Conservation (phyloP, 2,888 invertebrate genomes). For the Stramonita haemastoma region DNA sequence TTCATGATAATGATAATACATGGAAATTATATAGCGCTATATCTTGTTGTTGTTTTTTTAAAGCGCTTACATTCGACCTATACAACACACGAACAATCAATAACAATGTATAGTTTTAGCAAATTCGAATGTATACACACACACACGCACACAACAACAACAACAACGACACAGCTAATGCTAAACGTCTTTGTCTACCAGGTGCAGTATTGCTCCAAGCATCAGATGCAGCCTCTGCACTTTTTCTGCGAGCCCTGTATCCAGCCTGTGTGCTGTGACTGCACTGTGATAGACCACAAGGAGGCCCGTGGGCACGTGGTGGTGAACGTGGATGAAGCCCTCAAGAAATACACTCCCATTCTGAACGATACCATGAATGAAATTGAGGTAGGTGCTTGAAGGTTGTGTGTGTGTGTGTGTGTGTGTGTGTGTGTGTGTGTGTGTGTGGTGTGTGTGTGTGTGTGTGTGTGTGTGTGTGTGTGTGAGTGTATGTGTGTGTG, state of each 20-base stretch:
- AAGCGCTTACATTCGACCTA: no score
- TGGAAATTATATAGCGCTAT: no score
- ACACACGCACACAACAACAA: no score
- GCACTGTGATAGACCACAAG: conserved; percentile 72
- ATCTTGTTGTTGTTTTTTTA: no score
- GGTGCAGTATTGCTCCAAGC: conserved; percentile 68
- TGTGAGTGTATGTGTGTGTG: neutral
- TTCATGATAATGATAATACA: no score
- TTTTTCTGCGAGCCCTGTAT: conserved; percentile 74
- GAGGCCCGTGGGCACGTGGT: conserved; percentile 68
- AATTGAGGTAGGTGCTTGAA: conserved; percentile 49
- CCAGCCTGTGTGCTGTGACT: conserved; percentile 72
- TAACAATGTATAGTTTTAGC: no score
- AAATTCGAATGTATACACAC: no score
- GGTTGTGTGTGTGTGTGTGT: neutral
- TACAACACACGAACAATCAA: no score
- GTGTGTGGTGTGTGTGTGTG: neutral
- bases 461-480: neutral
- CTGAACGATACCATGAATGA: conserved; percentile 64
- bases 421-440: neutral
- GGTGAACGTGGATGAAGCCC: conserved; percentile 70
- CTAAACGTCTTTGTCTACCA: neutral
- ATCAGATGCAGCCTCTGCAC: conserved; percentile 71
- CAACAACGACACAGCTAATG: no score
- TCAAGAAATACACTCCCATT: conserved; percentile 70